A percentile compares a stretch with the other conserved stretches of the same genome.
Conservation (phyloP, 1,140 invertebrate genomes). For the Pygmarrhopalites habei region DNA sequence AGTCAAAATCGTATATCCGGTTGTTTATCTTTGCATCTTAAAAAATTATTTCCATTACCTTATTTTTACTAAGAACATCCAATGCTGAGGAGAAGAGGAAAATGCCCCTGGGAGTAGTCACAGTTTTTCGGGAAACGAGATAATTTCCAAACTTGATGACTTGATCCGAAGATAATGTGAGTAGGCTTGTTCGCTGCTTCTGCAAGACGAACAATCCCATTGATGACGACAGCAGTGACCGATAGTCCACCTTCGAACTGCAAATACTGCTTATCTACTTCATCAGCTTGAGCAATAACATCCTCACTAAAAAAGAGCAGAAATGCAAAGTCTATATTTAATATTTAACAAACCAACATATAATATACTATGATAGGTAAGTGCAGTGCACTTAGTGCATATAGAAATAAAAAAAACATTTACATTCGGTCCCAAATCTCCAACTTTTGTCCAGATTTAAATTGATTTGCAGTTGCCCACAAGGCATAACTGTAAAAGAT, state of each 20-base stretch:
- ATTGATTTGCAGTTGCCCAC: conserved; percentile 18
- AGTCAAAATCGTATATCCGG: too few species aligned
- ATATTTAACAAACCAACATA: too few species aligned
- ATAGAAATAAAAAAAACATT: too few species aligned
- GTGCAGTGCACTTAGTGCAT: too few species aligned
- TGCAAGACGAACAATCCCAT: conserved; percentile 65
- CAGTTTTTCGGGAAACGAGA: conserved; percentile 78
- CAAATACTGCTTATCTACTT: conserved; percentile 77
- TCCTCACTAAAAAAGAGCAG: too few species aligned
- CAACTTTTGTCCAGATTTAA: conserved; percentile 26
- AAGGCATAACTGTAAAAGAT: too few species aligned
- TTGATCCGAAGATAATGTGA: conserved; percentile 66
- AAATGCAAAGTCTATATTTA: too few species aligned
- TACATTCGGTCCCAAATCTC: conserved; percentile 53
- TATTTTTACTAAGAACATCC: conserved; percentile 59
- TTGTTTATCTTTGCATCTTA: too few species aligned
- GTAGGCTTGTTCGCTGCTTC: conserved; percentile 60
- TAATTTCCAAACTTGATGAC: conserved; percentile 86
- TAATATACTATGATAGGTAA: too few species aligned
- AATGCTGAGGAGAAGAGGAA: conserved; percentile 70
- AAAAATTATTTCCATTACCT: too few species aligned
- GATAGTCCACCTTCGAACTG: conserved; percentile 88
- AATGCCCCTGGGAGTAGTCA: conserved; percentile 75
- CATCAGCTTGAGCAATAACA: conserved; percentile 86
- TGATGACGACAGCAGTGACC: conserved; percentile 58